Base-by-base conservation (phyloP, 2,888 invertebrate genomes). In the Metellina segmentata region DNA sequence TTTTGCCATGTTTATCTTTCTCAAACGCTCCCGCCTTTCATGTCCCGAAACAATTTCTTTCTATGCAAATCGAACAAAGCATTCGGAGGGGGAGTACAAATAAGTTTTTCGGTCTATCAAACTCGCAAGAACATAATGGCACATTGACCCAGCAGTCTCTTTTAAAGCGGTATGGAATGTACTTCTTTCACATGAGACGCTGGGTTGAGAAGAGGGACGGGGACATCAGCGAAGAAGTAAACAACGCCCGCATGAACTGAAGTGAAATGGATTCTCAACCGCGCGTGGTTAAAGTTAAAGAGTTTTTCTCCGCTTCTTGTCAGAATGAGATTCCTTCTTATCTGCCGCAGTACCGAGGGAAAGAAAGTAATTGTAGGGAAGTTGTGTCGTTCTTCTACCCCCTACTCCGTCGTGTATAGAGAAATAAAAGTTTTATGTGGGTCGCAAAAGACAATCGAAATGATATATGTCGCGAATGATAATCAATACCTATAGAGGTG, bases 31-130 rank as follows among this genome's bases (percentile, higher is more conserved):
- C n/a, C 72, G 48, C 48, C 48, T 61, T 19, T 69, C 75, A 8
- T 8, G n/a, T 61, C 48, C 20, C 48, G 48, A 51, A 61, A 53
- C 81, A 81, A 53, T 81, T 87, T 52, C 81, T 74, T 61, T 81
- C 81, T 20, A 88, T 88, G 88, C 88, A 88, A 88, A 88, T 88
- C 69, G 88, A 72, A 75, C 74, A 74, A 74, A 72, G 53, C n/a
- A 69, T 81, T 75, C 53, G 13, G 78, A 85, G 52, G 53, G 16
- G 48, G 49, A 70, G 69, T 34, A 85, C 88, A 75, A 88, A 81
- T 82, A 88, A 88, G 75, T 88, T 88, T 87, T 81, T 86, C 61
- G 82, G 82, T 83, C 82, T 75, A 83, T 89, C 69, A 82, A 74
- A 61, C 71, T 72, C 48, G 16, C 13, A 20, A 74, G 74, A 74